Percentiles rank a stretch among this genome's conserved stretches.
phyloP scores from a whole-genome alignment of 1,140 invertebrate genomes.

The Thaumatotibia leucotreta region DNA sequence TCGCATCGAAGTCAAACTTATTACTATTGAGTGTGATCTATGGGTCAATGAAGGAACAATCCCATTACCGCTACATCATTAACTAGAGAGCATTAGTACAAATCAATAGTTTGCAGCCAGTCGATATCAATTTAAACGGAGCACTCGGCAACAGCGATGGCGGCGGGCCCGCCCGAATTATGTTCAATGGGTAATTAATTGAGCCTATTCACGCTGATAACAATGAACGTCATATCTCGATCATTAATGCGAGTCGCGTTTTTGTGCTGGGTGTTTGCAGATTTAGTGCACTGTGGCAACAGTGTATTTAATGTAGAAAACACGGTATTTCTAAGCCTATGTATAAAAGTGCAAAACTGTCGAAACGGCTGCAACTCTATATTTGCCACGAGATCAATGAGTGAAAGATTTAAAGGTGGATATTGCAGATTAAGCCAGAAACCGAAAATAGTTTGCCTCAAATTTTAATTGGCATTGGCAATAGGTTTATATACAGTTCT shows the following conservation, averaged over 20 bases:
- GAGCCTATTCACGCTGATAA: constrained; percentile 61
- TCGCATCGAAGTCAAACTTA: too few species aligned
- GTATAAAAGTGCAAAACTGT: too few species aligned
- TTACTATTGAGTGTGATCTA: not conserved
- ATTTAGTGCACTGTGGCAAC: not conserved
- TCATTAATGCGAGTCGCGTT: constrained; percentile 38
- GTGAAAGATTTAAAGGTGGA: too few species aligned
- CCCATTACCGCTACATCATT: not conserved
- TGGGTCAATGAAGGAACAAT: not conserved
- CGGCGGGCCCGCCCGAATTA: constrained; percentile 63
- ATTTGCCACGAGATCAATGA: too few species aligned
- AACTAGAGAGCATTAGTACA: constrained; percentile 1
- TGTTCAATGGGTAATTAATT: constrained; percentile 74
- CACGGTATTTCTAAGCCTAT: not conserved
- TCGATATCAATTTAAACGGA: constrained; percentile 34
- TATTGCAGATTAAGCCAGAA: too few species aligned
- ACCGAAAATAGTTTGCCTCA: too few species aligned
- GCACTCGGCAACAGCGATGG: constrained; percentile 49
- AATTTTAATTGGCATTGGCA: too few species aligned
- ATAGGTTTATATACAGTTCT: not conserved
- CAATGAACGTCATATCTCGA: constrained; percentile 53
- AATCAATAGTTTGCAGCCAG: constrained; percentile 20
- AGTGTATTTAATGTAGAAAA: not conserved
- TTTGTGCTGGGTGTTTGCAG: not conserved
- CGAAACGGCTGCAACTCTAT: not conserved